phyloP scores from a whole-genome alignment of 2,797 vertebrate species.

The Chiloscyllium punctatum region DNA sequence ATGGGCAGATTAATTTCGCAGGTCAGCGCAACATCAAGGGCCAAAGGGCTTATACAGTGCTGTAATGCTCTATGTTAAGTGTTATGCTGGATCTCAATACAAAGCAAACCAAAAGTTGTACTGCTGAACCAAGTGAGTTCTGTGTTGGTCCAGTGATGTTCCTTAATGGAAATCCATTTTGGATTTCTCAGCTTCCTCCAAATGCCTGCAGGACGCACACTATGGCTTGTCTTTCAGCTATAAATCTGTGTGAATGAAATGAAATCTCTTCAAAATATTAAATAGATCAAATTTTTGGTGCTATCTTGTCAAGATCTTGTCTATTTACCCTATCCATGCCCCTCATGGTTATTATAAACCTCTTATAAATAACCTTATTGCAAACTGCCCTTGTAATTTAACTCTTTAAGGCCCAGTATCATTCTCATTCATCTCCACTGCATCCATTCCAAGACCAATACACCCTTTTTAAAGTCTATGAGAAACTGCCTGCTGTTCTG shows the following conservation, averaged over 20 bases:
- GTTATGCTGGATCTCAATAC: neutral
- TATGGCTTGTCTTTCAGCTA: neutral
- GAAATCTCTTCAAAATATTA: neutral
- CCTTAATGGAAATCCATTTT: neutral
- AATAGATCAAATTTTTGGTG: neutral
- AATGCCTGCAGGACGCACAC: neutral
- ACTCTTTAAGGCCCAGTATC: neutral
- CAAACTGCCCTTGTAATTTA: neutral
- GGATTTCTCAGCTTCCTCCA: neutral
- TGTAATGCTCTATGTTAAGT: too few species aligned
- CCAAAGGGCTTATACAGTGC: too few species aligned
- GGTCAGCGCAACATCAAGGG: too few species aligned
- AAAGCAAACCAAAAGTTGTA: neutral
- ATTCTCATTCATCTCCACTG: neutral
- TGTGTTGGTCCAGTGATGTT: neutral
- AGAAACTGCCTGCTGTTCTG: neutral
- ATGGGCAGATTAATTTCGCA: too few species aligned
- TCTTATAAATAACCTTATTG: neutral
- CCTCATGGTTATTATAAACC: too few species aligned
- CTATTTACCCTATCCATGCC: too few species aligned
- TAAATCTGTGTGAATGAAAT: neutral
- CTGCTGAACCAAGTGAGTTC: neutral
- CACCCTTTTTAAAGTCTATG: neutral
- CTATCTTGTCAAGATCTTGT: too few species aligned
- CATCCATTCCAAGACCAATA: neutral